phyloP scores from a whole-genome alignment of 2,113 vertebrate species.

The Sylvia atricapilla region DNA sequence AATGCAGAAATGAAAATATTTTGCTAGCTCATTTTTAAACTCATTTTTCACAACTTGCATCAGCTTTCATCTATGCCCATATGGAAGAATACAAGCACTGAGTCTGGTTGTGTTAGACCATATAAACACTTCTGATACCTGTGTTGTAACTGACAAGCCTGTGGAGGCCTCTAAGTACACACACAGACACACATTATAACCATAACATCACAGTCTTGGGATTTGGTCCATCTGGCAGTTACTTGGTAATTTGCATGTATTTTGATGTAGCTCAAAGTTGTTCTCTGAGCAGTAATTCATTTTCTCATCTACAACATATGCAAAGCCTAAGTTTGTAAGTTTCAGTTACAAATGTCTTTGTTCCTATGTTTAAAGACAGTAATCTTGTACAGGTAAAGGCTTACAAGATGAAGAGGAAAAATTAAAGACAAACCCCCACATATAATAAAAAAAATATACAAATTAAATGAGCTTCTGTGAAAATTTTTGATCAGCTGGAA shows the following conservation, averaged over 20 bases:
- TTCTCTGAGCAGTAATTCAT: neutral
- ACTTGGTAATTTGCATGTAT: neutral
- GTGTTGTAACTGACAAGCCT: neutral
- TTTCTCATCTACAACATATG: neutral
- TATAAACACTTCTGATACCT: neutral
- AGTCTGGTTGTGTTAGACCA: neutral
- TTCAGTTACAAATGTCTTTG: neutral
- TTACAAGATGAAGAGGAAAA: neutral
- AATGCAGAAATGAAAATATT: neutral
- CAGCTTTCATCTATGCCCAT: neutral
- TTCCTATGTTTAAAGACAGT: neutral
- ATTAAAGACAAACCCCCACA: rapidly evolving
- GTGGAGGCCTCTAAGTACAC: neutral
- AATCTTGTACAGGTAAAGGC: neutral
- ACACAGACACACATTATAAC: neutral
- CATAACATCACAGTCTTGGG: neutral
- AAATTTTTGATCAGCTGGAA: neutral
- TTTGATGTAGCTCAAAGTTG: neutral
- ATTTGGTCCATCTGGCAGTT: neutral
- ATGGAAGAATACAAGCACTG: neutral
- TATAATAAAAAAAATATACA: neutral
- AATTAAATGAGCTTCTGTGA: neutral
- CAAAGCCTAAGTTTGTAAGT: neutral
- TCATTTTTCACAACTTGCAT: neutral
- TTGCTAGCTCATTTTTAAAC: neutral